Conservation (phyloP, 2,113 vertebrate genomes). For the Chaetura pelagica region DNA sequence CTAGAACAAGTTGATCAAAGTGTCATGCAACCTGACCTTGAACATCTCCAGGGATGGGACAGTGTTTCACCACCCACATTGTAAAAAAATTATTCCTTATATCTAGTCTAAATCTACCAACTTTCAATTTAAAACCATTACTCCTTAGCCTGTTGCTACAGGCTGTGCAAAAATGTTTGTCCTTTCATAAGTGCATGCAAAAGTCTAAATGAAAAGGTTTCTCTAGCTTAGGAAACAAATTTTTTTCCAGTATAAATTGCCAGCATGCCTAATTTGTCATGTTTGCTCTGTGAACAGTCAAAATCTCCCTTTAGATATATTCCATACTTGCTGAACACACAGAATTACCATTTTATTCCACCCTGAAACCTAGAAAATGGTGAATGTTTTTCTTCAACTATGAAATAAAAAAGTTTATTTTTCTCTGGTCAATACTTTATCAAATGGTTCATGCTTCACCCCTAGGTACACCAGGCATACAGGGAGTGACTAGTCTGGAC, state of each 20-base stretch:
- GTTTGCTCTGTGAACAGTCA: neutral
- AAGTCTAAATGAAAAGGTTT: neutral
- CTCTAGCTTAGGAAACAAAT: neutral
- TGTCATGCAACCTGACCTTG: no score
- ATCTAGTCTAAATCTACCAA: no score
- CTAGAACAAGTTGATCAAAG: no score
- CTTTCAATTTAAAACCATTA: no score
- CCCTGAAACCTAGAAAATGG: neutral
- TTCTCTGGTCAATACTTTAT: neutral
- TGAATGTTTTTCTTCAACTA: neutral
- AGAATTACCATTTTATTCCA: neutral
- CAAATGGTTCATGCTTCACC: neutral
- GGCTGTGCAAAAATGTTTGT: no score
- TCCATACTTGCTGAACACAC: neutral
- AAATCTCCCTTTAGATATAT: neutral
- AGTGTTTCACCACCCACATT: no score
- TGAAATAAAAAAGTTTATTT: neutral
- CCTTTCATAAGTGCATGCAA: neutral
- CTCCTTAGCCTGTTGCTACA: no score
- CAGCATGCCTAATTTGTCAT: neutral
- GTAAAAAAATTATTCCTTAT: no score
- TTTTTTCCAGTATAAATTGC: neutral
- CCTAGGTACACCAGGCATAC: neutral
- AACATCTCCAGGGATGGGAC: no score
- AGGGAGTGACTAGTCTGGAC: neutral